A percentile compares a stretch with the other conserved stretches of the same genome.
phyloP scores from a whole-genome alignment of 2,888 invertebrate genomes.

The Pheosia gnoma region DNA sequence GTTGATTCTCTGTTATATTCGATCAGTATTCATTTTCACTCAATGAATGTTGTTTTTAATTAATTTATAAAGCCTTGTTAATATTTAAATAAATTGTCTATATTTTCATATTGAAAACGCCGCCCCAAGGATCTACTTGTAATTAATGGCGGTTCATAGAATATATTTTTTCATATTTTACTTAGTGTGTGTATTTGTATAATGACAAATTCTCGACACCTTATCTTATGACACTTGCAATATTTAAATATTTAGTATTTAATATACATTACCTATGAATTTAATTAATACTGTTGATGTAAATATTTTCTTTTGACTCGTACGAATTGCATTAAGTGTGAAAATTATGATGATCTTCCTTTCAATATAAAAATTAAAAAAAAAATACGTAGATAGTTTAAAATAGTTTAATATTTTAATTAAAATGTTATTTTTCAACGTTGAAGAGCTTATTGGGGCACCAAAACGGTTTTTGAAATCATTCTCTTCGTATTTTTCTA shows the following conservation, averaged over 20 bases:
- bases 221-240: constrained; percentile 75
- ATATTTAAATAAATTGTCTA: constrained; percentile 68
- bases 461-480: constrained; percentile 41
- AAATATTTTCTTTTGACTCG: constrained; percentile 57
- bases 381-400: constrained; percentile 29
- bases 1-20: constrained; percentile 40
- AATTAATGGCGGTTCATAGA: constrained; percentile 58
- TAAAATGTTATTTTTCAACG: constrained; percentile 37
- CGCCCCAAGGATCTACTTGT: constrained; percentile 56
- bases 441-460: constrained; percentile 58
- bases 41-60: constrained; percentile 40
- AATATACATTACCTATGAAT: constrained; percentile 2
- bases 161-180: constrained; percentile 72
- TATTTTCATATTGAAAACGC: constrained; percentile 72
- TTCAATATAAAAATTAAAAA: constrained; percentile 36
- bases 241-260: constrained; percentile 62
- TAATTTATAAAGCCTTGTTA: constrained; percentile 55
- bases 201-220: constrained; percentile 51
- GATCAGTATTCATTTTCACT: constrained; percentile 69
- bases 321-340: constrained; percentile 27
- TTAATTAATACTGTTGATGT: constrained; percentile 59
- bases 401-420: constrained; percentile 30
- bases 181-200: constrained; percentile 31
- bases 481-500: constrained; percentile 44
- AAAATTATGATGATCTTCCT: constrained; percentile 42